Percentiles rank a stretch among this genome's conserved stretches.
phyloP scores from a whole-genome alignment of 2,113 vertebrate genomes.

The Cyanoderma ruficeps region DNA sequence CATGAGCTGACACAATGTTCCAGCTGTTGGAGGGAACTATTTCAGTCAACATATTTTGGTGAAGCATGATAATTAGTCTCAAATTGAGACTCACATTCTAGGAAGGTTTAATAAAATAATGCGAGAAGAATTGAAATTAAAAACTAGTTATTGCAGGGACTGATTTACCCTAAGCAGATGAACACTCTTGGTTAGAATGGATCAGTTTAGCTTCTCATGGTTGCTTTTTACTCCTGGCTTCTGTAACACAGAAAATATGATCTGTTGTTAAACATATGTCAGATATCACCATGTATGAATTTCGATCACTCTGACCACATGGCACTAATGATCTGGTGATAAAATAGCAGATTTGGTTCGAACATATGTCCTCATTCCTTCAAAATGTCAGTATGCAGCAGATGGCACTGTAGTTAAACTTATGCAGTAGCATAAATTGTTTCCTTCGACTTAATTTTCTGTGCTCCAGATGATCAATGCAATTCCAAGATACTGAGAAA shows the following conservation, averaged over 20 bases:
- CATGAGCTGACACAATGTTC: not conserved
- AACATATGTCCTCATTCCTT: not conserved
- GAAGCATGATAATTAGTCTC: not conserved
- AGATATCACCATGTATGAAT: not conserved
- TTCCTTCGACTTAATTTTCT: not conserved
- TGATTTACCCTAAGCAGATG: not conserved
- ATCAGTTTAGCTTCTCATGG: not conserved
- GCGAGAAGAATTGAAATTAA: not conserved
- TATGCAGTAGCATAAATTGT: not conserved
- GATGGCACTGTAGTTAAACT: slow-evolving; percentile 42
- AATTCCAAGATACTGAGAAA: not conserved
- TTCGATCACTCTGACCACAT: not conserved
- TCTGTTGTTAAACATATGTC: not conserved
- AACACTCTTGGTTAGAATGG: not conserved
- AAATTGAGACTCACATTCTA: not conserved
- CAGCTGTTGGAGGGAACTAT: not conserved
- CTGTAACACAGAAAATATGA: not conserved
- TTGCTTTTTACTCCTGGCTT: not conserved
- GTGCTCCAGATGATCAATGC: not conserved
- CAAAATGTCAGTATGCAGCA: slow-evolving; percentile 30
- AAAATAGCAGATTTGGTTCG: not conserved
- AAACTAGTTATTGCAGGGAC: not conserved
- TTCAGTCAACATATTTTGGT: not conserved
- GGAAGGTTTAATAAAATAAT: not conserved
- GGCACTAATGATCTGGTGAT: not conserved